Evolutionary conservation across 53 echinoderm and acorn worm genomes (phyloP), one percentile per base, ranked within the genome.

Genomic region (Arbacia lixula): DNA sequence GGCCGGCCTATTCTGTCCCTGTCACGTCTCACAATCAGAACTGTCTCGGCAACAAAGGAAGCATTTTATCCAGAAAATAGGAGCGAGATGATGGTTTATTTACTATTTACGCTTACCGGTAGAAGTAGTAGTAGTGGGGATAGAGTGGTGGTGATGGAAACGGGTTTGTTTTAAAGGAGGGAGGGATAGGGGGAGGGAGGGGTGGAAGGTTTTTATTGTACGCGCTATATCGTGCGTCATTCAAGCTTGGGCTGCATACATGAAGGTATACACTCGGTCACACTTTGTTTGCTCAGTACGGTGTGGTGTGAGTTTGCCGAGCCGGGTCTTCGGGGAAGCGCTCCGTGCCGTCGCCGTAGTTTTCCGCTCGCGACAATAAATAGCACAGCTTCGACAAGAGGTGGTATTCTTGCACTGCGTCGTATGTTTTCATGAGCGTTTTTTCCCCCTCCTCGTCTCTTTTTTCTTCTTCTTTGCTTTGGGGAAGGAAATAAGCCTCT

Each of bases 321-420:
- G 43, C 74, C 74, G 20, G 35, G 51, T 74, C 74, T 30, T 41
- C 53, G 51, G 74, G 36, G 54, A 8, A 33, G 34, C 19, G 12
- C 33, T 51, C 8, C 74, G 74, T 74, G 74, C 74, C 74, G 74
- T 74, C n/a, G 33, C 74, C 74, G 74, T 53, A 74, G 74, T 74
- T 74, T 71, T 74, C 22, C 19, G 32, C 46, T n/a, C 6, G 14
- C 6, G 51, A 74, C 34, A 53, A 53, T 69, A 69, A 69, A 69
- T 53, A 74, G 35, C 52, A 20, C 16, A 50, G 19, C 20, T 39
- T 74, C 49, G 53, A 74, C 32, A 74, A 74, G 69, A 69, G 42
- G 69, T 43, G 43, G 25, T 28, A 69, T 42, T 42, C 43, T 69
- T 43, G 42, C 36, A 27, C 69, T 69, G 69, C 69, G 43, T 42